Evolutionary conservation across 2,888 invertebrate species (phyloP), one percentile per base, ranked within the genome.

Genomic region (Muschampia plurimacula): DNA sequence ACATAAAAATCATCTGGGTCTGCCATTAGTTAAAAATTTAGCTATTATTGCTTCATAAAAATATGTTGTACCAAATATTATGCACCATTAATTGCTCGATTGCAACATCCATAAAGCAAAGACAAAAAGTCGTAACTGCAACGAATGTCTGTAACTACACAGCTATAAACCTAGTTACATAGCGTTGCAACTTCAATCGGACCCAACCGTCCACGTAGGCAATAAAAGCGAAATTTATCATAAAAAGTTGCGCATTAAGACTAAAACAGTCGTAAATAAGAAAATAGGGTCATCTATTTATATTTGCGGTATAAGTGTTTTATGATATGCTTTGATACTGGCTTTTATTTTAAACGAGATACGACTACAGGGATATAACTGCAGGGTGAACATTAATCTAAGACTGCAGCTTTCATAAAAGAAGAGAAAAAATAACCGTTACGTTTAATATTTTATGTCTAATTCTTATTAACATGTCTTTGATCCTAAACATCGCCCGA

Each of bases 241-340:
- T 91, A 91, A 91, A 92, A 93, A 91, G 88, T 90, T 89, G 88
- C 89, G 86, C 89, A 90, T 91, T 87, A 90, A 88, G 84, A 87
- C 88, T 88, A 84, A 88, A 91, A 89, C 87, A 87, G 87, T 85
- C 89, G 83, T 92, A 91, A 92, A 93, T 89, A 90, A 89, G 83
- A 89, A 90, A 91, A 92, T 91, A 89, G 89, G 87, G 89, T 84
- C 87, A 83, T 83, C 89, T 92, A 91, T 92, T 91, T 91, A 90
- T 91, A 89, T 87, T 88, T 86, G 87, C 84, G 84, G 83, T 78
- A 82, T 32, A 77, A 82, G 78, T 74, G 13, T 8, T 15, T 6
- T 22, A 39, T 15, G 15, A 77, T 44, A n/a, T 46, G 70, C 82
- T 78, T 91, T 89, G 87, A 82, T 86, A 80, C 36, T 46, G 9